Conservation (phyloP, 1,140 invertebrate species). For the Spodoptera litura region DNA sequence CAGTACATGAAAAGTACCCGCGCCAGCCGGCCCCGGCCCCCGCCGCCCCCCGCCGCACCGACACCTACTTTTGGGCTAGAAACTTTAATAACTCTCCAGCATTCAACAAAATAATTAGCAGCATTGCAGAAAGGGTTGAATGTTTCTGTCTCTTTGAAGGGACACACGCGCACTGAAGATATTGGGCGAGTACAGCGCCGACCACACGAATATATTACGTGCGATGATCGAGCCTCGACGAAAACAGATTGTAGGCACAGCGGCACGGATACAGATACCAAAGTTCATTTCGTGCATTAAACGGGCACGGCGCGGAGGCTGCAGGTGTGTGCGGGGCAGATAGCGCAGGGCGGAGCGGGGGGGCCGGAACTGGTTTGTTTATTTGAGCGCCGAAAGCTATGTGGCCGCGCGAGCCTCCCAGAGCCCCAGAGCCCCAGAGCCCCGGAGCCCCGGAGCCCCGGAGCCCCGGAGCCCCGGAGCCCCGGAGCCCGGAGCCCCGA, state of each 20-base stretch:
- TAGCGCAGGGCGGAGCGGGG: conserved; percentile 42
- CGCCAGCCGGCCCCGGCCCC: conserved; percentile 43
- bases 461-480: background rate
- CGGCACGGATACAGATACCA: conserved; percentile 28
- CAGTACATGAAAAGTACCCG: too few relatives aligned
- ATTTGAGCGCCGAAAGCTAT: conserved; percentile 71
- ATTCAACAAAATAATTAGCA: conserved; percentile 39
- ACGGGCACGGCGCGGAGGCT: conserved; percentile 51
- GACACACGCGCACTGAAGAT: background rate
- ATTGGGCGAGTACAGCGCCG: background rate
- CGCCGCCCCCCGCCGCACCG: conserved; percentile 35
- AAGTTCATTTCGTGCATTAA: conserved; percentile 63
- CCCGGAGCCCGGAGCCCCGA: too few relatives aligned
- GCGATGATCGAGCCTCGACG: background rate
- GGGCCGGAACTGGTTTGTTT: conserved; percentile 73
- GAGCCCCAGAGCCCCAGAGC: background rate
- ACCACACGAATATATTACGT: too few relatives aligned
- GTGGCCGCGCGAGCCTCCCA: conserved; percentile 21
- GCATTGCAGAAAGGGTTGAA: background rate
- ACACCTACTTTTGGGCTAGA: conserved; percentile 60
- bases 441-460: too few relatives aligned
- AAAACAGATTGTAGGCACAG: conserved; percentile 5
- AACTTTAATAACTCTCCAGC: conserved; percentile 41
- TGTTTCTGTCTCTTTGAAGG: too few relatives aligned
- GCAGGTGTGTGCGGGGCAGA: conserved; percentile 52